Conservation (phyloP, 2,113 vertebrate genomes). For the Sinocyclocheilus anophthalmus region DNA sequence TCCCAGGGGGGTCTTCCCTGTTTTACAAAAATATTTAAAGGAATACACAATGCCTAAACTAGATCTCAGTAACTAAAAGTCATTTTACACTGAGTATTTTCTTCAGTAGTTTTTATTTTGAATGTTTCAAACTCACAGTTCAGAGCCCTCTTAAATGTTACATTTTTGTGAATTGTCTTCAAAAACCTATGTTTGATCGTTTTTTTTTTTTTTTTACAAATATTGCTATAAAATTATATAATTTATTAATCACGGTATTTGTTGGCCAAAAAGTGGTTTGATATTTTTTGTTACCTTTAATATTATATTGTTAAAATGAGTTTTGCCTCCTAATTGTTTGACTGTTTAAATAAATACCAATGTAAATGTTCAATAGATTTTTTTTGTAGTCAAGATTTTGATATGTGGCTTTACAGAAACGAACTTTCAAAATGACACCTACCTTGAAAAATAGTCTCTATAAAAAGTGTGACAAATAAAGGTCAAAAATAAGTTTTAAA, state of each 20-base stretch:
- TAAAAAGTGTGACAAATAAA: no score
- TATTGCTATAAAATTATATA: no score
- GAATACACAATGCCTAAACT: constrained; percentile 38
- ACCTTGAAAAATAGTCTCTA: no score
- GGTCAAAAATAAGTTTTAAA: not conserved
- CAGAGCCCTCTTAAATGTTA: no score
- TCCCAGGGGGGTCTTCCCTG: constrained; percentile 64
- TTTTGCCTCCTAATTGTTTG: not conserved
- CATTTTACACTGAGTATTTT: not conserved
- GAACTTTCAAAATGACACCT: not conserved
- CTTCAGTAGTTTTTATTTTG: no score
- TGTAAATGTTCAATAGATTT: not conserved
- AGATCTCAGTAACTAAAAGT: not conserved
- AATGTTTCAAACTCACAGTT: no score
- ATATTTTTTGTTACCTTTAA: not conserved
- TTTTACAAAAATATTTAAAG: constrained; percentile 53
- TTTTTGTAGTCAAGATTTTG: not conserved
- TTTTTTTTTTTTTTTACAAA: no score
- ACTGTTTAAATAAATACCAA: not conserved
- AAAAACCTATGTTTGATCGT: not conserved
- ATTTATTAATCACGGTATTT: no score
- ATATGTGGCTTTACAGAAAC: not conserved
- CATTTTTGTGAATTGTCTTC: not conserved
- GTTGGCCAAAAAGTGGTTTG: not conserved
- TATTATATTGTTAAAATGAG: not conserved